Base-by-base conservation (phyloP, 2,113 vertebrate genomes). In the Trogon melanurus region DNA sequence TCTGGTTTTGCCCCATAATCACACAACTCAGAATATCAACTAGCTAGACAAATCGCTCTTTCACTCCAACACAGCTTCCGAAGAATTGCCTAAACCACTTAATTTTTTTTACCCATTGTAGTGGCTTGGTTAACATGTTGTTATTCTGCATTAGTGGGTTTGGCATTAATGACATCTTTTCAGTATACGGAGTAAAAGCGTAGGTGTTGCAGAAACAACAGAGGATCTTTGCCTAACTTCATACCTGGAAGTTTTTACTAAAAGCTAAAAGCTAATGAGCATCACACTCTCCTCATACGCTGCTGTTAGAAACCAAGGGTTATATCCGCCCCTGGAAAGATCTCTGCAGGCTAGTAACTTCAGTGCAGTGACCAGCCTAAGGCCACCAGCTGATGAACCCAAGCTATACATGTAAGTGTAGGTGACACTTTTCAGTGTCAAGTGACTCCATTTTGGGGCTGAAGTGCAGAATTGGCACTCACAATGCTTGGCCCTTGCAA, bases 41-140 rank as follows among this genome's bases (percentile, higher is more conserved):
- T 66, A 89, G 23, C 13, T 92, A 84, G n/a, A 84, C 44, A 4
- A 96, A 91, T 78, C 85, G 36, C 44, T 93, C 41, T 67, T 87
- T 93, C 73, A 91, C 29, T 86, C 69, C 76, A 82, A 96, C 51
- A 64, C 79, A 85, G 66, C 51, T 64, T 85, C 67, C 15, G 13
- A 95, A 93, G 69, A 90, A 96, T 74, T 84, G 79, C n/a, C 58
- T 76, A 67, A 89, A 88, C 47, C 30, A 65, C 60, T 85, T 78
- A 50, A 16, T 1, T 70, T 62, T 57, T 94, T 95, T 94, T 61
- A 79, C 34, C 64, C 44, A 15, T 72, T 76, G 73, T 4, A 86
- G 67, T 74, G 57, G 27, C 38, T 94, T 61, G 78, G 57, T 90
- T 93, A 73, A 72, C 30, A 22, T 18, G 38, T 50, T 74, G 53